These are phyloP conservation scores for Phytoseiulus persimilis DNA, from an alignment of 2,888 invertebrate genomes.

Conservation along the genomic window DNA sequence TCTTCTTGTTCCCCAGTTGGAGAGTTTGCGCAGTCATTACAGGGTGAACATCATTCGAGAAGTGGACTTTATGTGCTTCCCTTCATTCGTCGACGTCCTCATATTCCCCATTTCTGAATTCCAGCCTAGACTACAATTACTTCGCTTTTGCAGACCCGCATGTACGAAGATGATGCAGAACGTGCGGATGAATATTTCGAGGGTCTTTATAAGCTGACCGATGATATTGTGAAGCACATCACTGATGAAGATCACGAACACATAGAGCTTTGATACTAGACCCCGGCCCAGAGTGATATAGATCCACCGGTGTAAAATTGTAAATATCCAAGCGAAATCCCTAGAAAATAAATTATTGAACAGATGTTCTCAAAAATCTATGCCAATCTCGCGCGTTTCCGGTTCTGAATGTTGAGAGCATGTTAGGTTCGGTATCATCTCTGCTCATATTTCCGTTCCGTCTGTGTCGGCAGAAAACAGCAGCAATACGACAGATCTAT, in stretches of 20 bases:
- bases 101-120: too few species aligned
- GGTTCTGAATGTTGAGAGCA: too few species aligned
- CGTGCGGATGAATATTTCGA: conserved; percentile 21
- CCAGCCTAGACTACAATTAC: too few species aligned
- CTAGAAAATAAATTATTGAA: neutral
- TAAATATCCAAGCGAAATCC: neutral
- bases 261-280: neutral
- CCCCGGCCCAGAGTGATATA: neutral
- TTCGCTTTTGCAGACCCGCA: neutral
- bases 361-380: neutral
- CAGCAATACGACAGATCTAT: too few species aligned
- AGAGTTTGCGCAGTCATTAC: conserved; percentile 21
- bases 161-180: neutral
- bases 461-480: too few species aligned
- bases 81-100: too few species aligned
- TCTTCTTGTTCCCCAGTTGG: conserved; percentile 5
- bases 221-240: conserved; percentile 29
- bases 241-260: conserved; percentile 16
- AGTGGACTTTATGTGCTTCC: too few species aligned
- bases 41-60: too few species aligned
- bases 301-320: neutral
- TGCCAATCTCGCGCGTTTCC: too few species aligned
- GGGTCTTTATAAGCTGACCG: conserved; percentile 20
- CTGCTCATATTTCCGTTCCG: too few species aligned
- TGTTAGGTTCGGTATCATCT: too few species aligned